A percentile compares a stretch with the other conserved stretches of the same genome.
phyloP scores from a whole-genome alignment of 2,888 invertebrate species.

The Leptodirus hochenwartii region DNA sequence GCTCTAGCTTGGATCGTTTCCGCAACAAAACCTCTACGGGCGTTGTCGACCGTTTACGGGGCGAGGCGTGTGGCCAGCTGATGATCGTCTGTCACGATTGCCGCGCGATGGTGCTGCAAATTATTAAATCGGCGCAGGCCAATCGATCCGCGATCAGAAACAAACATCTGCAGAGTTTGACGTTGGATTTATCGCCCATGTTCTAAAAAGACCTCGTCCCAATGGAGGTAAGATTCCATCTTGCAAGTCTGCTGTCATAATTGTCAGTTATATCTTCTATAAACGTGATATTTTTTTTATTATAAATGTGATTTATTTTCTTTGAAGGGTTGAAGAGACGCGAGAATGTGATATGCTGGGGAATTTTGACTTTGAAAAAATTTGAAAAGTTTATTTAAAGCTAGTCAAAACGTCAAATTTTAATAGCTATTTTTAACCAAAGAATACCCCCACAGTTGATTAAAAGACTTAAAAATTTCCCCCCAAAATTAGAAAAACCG shows the following conservation, averaged over 20 bases:
- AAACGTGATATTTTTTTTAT: conserved; percentile 1
- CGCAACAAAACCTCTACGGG: conserved; percentile 18
- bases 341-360: no score
- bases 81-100: conserved; percentile 91
- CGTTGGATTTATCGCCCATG: conserved; percentile 67
- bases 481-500: no score
- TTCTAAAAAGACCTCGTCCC: conserved; percentile 33
- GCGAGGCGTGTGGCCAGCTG: conserved; percentile 28
- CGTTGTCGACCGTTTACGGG: conserved; percentile 43
- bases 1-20: conserved; percentile 10
- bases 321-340: no score
- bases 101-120: conserved; percentile 83
- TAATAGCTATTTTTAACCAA: no score
- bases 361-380: no score
- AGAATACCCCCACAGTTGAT: no score
- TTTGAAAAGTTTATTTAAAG: no score
- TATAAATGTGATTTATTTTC: no score
- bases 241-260: not conserved
- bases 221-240: not conserved
- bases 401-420: no score
- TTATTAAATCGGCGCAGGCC: conserved; percentile 75
- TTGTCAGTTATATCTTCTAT: not conserved
- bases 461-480: no score
- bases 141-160: conserved; percentile 68
- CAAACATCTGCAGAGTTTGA: conserved; percentile 63